Percentiles rank a stretch among this genome's conserved stretches.
phyloP scores from a whole-genome alignment of 2,113 vertebrate genomes.

The Motacilla tschutschensis region DNA sequence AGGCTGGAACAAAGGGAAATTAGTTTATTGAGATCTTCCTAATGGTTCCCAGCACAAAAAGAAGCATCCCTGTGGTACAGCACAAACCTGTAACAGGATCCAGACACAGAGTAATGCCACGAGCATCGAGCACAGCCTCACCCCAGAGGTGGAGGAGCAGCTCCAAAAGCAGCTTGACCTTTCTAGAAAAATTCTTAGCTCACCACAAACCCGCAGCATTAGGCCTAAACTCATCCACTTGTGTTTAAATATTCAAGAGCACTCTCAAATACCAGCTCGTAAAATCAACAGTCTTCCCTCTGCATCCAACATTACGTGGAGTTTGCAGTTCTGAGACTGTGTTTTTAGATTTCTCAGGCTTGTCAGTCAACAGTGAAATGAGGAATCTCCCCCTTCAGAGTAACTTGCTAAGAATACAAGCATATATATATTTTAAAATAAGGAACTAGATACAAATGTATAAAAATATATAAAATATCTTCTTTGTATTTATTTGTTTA shows the following conservation, averaged over 20 bases:
- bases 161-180: rapidly evolving
- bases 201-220: background rate
- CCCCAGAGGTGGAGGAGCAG: background rate
- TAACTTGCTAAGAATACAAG: background rate
- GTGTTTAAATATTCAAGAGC: background rate
- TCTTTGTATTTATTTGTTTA: background rate
- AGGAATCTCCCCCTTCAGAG: background rate
- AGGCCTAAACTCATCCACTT: background rate
- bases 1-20: conserved; percentile 22
- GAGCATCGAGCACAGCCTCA: background rate
- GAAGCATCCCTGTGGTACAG: background rate
- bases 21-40: conserved; percentile 26
- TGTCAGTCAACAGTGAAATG: background rate
- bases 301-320: background rate
- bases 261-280: background rate
- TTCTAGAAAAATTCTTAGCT: background rate
- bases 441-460: background rate
- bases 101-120: background rate
- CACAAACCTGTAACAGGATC: background rate
- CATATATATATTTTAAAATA: background rate
- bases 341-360: background rate
- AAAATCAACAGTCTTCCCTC: background rate
- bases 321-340: background rate
- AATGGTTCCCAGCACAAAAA: background rate
- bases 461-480: background rate